Base-by-base conservation (phyloP, 2,888 invertebrate genomes). In the Oscheius sp. region DNA sequence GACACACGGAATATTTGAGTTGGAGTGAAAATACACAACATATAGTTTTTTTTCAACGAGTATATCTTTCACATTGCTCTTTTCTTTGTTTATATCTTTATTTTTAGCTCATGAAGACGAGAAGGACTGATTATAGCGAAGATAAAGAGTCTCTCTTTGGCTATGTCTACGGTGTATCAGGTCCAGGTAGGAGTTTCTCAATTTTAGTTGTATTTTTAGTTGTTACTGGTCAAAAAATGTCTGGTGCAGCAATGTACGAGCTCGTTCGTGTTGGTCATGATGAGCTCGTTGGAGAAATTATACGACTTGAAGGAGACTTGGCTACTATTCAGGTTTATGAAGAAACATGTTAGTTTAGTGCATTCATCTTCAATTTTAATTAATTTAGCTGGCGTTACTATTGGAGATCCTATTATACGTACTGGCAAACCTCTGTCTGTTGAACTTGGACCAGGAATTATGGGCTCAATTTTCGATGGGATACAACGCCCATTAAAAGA, bases 381-480 rank as follows among this genome's bases (percentile, higher is more conserved):
- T 3, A 61, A 61, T 61, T 42, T 42, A 61, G 61, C 97, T 61
- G 98, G 97, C 82, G 97, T 99, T 39, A 98, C 98, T 2, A 97
- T 99, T 6, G 98, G 98, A 23, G 98, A 98, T 90, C 98, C 98
- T 58, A 97, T 99, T n/a, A 90, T 98, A 79, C 91, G 97, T 85
- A 98, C 97, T 0, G 98, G 98, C 78, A 99, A 98, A 89, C 98
- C 98, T 0, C 89, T 99, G 65, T 98, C 97, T 2, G 98, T 99
- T 34, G 97, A 99, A 88, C 90, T 99, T 67, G 98, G 98, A 5
- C 98, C 98, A 55, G 97, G 97, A n/a, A 99, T 99, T 88, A 92
- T 99, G 91, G 95, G 95, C 78, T 95, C 94, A 88, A 98, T 99
- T 89, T 98, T 97, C 89, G 98, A 99, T 89, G 98, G 98, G 90